Conservation (phyloP, 2,113 vertebrate species). For the Macroglossus sobrinus region DNA sequence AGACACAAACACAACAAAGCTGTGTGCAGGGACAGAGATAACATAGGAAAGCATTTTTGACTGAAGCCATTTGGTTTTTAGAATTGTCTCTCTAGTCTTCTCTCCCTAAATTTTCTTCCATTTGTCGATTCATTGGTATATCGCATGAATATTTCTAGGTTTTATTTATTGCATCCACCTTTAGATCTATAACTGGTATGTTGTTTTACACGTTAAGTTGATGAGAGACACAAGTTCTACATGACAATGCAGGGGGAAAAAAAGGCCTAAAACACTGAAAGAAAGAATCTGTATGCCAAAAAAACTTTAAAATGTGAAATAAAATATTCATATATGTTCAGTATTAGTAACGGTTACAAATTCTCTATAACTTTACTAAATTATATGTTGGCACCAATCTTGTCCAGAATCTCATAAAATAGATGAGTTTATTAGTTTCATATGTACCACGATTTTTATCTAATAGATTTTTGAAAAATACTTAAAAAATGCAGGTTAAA, state of each 20-base stretch:
- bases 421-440: not conserved
- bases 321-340: constrained; percentile 15
- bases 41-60: not conserved
- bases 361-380: not conserved
- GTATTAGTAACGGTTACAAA: constrained; percentile 25
- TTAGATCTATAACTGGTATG: not conserved
- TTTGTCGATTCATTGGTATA: not conserved
- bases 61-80: not conserved
- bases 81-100: not conserved
- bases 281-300: not conserved
- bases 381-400: not conserved
- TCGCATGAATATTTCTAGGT: not conserved
- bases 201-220: not conserved
- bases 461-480: not conserved
- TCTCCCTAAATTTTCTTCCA: not conserved
- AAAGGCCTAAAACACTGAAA: not conserved
- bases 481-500: not conserved
- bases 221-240: not conserved
- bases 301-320: constrained; percentile 38
- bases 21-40: not conserved
- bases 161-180: not conserved
- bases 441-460: not conserved
- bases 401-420: not conserved
- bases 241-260: not conserved
- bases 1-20: not conserved